Evolutionary conservation across 2,113 vertebrate species (phyloP).

Genomic region (Callipepla californica): DNA sequence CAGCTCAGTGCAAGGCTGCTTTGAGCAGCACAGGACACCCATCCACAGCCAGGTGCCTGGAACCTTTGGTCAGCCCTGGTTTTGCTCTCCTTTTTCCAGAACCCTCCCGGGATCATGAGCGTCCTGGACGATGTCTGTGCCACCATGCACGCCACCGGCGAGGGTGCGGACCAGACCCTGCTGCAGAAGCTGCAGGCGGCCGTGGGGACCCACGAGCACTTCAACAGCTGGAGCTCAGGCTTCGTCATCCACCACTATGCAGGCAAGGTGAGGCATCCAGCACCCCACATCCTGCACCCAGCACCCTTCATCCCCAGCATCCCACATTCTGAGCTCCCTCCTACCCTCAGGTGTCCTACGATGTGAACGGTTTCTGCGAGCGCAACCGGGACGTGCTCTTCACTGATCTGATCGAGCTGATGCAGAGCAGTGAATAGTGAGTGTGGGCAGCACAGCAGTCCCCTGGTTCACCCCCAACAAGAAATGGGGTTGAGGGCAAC

Average conservation of each 20-base stretch:
- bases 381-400: constrained; percentile 95
- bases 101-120: constrained; percentile 95
- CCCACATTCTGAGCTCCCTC: background rate
- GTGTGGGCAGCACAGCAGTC: constrained; percentile 18
- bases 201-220: constrained; percentile 94
- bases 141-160: constrained; percentile 95
- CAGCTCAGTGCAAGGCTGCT: background rate
- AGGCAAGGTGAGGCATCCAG: constrained; percentile 84
- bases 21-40: rapidly evolving
- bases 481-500: background rate
- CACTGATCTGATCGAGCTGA: constrained; percentile 93
- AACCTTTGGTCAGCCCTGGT: background rate
- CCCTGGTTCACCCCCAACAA: background rate
- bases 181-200: constrained; percentile 94
- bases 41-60: background rate
- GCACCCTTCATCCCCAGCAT: no score
- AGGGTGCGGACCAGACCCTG: constrained; percentile 91
- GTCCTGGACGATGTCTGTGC: constrained; percentile 96
- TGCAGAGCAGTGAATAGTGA: constrained; percentile 96
- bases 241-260: constrained; percentile 97
- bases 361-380: constrained; percentile 92
- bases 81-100: constrained; percentile 71
- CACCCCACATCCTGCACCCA: background rate
- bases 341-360: constrained; percentile 88
- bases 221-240: constrained; percentile 94